Evolutionary conservation across 2,113 vertebrate genomes (phyloP).

Genomic region (Tichodroma muraria): DNA sequence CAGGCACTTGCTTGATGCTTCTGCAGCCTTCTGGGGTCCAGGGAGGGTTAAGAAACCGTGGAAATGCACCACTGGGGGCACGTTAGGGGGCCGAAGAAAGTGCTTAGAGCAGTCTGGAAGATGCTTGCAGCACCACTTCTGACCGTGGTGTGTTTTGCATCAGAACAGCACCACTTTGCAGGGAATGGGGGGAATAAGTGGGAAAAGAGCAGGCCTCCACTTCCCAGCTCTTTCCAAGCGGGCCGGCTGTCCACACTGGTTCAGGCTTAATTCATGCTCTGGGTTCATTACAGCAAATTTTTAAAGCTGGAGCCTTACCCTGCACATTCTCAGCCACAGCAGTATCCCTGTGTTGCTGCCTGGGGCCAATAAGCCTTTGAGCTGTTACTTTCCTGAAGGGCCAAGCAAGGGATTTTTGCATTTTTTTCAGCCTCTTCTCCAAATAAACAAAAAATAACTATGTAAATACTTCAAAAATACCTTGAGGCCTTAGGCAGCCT

Average conservation of each 20-base stretch:
- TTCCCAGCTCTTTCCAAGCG: background rate
- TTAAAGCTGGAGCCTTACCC: background rate
- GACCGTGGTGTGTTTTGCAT: background rate
- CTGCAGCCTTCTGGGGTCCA: background rate
- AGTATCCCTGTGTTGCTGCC: background rate
- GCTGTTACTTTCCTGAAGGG: background rate
- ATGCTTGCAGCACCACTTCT: background rate
- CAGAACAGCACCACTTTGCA: background rate
- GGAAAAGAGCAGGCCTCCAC: background rate
- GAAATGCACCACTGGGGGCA: background rate
- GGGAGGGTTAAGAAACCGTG: background rate
- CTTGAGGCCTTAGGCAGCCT: background rate
- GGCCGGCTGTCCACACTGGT: background rate
- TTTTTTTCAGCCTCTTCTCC: background rate
- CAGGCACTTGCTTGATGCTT: background rate
- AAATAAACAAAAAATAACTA: background rate
- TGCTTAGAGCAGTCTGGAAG: background rate
- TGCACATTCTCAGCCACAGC: background rate
- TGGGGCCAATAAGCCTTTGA: background rate
- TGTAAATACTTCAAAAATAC: background rate
- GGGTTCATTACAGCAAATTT: background rate
- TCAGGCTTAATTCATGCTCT: background rate
- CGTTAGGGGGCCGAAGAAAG: background rate
- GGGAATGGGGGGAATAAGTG: background rate
- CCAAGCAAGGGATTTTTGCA: background rate